Evolutionary conservation across 92 coral and sea anemone species (phyloP).

Genomic region (Porites divaricata): DNA sequence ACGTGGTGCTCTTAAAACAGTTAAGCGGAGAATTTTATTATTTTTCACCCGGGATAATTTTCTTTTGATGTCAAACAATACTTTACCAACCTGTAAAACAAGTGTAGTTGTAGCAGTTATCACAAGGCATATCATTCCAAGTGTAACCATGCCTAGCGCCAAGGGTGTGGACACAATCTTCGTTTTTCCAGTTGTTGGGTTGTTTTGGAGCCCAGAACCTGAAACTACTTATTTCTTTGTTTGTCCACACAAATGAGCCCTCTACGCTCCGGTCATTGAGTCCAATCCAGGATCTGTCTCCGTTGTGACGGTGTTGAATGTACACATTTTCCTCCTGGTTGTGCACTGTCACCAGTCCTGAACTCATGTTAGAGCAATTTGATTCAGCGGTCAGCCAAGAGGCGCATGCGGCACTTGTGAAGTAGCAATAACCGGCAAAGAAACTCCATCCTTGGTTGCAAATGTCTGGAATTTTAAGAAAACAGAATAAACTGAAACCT

Average conservation of each 20-base stretch:
- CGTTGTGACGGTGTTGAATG: constrained; percentile 46
- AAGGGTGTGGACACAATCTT: constrained; percentile 68
- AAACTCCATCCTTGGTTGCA: constrained; percentile 44
- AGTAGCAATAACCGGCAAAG: constrained; percentile 45
- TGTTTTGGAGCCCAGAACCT: constrained; percentile 56
- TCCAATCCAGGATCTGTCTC: constrained; percentile 57
- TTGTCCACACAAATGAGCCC: constrained; percentile 58
- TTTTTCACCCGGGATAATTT: no score
- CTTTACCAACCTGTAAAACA: constrained; percentile 48
- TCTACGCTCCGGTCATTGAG: constrained; percentile 48
- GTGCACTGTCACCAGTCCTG: constrained; percentile 43
- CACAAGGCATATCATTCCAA: constrained; percentile 65
- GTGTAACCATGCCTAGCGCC: constrained; percentile 33
- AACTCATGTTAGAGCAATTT: constrained; percentile 25
- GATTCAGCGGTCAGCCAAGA: constrained; percentile 44
- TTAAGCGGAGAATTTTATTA: no score
- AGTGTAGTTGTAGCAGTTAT: constrained; percentile 46
- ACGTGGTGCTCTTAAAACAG: no score
- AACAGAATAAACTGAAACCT: not conserved
- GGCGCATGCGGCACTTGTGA: constrained; percentile 31
- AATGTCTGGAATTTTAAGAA: not conserved
- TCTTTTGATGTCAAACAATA: no score
- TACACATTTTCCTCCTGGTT: constrained; percentile 21
- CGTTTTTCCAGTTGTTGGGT: constrained; percentile 48
- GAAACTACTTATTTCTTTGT: constrained; percentile 37